These are phyloP conservation scores for Sinocyclocheilus maitianheensis DNA, from an alignment of 2,113 vertebrate genomes.

Conservation along the genomic window DNA sequence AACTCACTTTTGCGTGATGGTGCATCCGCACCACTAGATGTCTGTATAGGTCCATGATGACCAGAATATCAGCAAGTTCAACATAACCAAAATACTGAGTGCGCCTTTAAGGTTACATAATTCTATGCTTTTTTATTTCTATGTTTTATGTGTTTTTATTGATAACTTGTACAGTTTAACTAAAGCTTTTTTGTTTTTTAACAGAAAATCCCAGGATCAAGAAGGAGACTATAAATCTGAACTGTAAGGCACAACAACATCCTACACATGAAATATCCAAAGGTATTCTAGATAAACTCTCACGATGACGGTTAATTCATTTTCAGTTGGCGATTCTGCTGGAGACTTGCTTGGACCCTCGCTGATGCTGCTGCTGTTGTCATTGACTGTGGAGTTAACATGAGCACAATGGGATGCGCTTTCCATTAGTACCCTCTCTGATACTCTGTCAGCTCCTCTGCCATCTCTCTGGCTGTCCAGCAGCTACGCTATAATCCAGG, in stretches of 20 bases:
- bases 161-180: neutral
- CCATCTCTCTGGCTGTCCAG: conserved; percentile 56
- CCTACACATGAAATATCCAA: neutral
- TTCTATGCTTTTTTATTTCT: neutral
- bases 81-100: neutral
- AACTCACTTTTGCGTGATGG: too few relatives aligned
- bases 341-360: conserved; percentile 62
- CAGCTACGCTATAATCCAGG: conserved; percentile 25
- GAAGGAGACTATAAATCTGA: conserved; percentile 77
- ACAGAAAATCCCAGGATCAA: conserved; percentile 85
- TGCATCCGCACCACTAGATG: neutral
- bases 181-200: conserved; percentile 35
- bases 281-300: neutral
- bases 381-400: conserved; percentile 83
- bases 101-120: neutral
- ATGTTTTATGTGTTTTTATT: neutral
- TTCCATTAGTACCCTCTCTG: conserved; percentile 5
- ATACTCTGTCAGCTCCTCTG: conserved; percentile 32
- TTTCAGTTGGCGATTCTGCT: conserved; percentile 48
- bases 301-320: conserved; percentile 4
- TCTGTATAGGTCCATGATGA: neutral
- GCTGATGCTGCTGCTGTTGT: conserved; percentile 76
- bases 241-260: conserved; percentile 67
- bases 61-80: neutral
- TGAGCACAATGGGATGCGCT: conserved; percentile 67